phyloP scores from a whole-genome alignment of 2,797 vertebrate genomes.

The Aselliscus stoliczkanus region DNA sequence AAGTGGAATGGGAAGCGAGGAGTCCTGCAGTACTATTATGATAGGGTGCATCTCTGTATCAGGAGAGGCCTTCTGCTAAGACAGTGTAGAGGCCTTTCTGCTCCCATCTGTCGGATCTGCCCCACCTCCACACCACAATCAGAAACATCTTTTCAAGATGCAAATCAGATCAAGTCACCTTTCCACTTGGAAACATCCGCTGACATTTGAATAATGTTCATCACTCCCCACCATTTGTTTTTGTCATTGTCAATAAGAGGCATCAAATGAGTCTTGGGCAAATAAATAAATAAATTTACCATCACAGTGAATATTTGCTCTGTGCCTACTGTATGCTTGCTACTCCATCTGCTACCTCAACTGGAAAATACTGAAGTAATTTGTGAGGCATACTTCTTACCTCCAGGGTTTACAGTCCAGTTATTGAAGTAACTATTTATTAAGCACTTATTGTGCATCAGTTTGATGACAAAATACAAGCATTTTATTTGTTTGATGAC shows the following conservation, averaged over 20 bases:
- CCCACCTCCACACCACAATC: neutral
- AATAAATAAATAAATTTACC: neutral
- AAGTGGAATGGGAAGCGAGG: neutral
- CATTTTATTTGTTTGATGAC: neutral
- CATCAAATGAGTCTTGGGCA: neutral
- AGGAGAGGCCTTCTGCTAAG: neutral
- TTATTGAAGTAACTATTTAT: neutral
- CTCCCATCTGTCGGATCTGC: neutral
- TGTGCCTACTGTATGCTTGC: neutral
- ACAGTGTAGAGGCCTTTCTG: too few species aligned
- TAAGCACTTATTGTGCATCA: neutral
- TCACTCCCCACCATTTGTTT: neutral
- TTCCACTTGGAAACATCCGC: neutral
- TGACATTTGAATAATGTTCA: neutral
- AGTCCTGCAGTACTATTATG: accelerated
- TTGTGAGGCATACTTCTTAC: neutral
- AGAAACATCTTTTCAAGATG: neutral
- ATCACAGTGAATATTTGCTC: neutral
- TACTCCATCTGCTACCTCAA: neutral
- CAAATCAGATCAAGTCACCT: neutral
- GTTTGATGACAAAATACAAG: neutral
- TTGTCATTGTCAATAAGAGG: neutral
- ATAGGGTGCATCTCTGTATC: neutral
- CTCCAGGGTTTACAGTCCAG: neutral
- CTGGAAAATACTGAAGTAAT: neutral